A percentile compares a stretch with the other conserved stretches of the same genome.
Conservation (phyloP, 1,140 invertebrate genomes). For the Campoletis sonorensis region DNA sequence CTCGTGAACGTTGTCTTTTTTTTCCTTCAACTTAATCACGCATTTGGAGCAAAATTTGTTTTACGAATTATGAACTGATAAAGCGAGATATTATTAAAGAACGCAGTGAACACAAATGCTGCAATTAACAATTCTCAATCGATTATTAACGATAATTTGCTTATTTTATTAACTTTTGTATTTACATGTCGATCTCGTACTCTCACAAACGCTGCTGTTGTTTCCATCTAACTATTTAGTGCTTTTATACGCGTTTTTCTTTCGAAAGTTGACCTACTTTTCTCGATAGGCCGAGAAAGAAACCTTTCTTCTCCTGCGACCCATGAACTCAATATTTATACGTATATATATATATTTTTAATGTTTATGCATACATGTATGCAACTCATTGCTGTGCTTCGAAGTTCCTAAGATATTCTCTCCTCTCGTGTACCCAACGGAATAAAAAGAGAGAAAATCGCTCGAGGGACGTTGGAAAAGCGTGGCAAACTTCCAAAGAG, state of each 20-base stretch:
- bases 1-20: neutral
- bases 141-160: neutral
- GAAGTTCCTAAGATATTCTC: neutral
- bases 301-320: neutral
- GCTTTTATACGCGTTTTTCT: too few species aligned
- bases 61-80: neutral
- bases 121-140: neutral
- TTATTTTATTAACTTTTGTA: neutral
- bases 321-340: neutral
- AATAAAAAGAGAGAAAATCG: neutral
- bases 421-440: neutral
- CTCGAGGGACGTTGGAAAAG: neutral
- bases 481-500: conserved; percentile 1
- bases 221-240: too few species aligned
- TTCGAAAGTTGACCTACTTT: too few species aligned
- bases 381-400: neutral
- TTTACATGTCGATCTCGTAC: too few species aligned
- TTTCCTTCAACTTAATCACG: neutral
- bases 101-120: too few species aligned
- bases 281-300: neutral
- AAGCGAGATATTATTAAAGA: too few species aligned
- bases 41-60: neutral
- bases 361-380: neutral
- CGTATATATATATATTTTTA: neutral
- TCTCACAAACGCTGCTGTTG: too few species aligned